Evolutionary conservation across 2,797 vertebrate species (phyloP).

Genomic region (Ciconia nigra): DNA sequence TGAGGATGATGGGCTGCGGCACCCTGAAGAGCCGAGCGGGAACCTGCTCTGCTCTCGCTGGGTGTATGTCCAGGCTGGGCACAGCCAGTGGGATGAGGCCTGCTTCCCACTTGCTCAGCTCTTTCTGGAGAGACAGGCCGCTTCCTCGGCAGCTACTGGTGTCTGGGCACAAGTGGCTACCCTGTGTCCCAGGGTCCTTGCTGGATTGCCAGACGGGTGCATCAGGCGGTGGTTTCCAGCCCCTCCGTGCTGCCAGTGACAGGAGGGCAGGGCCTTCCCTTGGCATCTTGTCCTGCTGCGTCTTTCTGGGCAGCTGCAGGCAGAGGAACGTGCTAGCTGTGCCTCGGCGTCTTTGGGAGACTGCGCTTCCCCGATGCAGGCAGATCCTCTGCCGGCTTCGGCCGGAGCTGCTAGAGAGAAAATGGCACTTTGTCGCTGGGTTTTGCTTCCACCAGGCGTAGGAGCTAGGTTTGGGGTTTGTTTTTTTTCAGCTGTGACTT

Average conservation of each 20-base stretch:
- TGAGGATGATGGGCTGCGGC: not conserved
- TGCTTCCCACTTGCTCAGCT: not conserved
- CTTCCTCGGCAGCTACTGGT: not conserved
- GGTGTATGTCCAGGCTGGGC: not conserved
- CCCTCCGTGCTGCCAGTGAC: not conserved
- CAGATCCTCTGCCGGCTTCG: not conserved
- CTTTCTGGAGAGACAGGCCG: not conserved
- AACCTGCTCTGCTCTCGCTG: not conserved
- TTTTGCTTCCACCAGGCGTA: not conserved
- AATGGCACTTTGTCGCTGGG: rapidly evolving
- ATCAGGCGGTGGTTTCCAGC: not conserved
- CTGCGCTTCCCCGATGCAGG: rapidly evolving
- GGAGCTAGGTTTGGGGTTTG: not conserved
- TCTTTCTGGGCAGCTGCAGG: not conserved
- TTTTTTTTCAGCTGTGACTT: not conserved
- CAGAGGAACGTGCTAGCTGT: not conserved
- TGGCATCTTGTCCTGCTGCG: not conserved
- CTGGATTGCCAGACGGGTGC: not conserved
- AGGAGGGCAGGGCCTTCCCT: not conserved
- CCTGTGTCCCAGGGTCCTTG: not conserved
- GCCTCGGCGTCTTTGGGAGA: not conserved
- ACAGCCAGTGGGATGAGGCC: not conserved
- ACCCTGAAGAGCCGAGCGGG: rapidly evolving
- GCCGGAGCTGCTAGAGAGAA: not conserved
- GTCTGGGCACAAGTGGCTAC: not conserved